Conservation (phyloP, 2,888 invertebrate genomes). For the Stenolophus ochropezus region DNA sequence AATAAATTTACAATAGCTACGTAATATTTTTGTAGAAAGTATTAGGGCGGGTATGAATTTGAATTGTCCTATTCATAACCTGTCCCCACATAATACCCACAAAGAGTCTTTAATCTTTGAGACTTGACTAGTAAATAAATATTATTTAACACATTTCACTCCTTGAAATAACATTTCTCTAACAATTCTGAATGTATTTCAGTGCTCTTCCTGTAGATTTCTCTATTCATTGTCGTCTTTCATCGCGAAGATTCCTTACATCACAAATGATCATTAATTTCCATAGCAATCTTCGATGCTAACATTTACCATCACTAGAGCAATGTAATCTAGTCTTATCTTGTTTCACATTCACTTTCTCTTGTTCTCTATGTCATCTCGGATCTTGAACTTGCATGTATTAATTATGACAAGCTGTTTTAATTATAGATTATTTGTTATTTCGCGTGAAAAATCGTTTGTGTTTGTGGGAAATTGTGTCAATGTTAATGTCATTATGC, state of each 20-base stretch:
- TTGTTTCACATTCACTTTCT: neutral
- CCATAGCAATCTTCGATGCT: neutral
- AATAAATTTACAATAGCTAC: too few relatives aligned
- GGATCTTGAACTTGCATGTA: neutral
- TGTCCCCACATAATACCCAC: too few relatives aligned
- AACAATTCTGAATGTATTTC: neutral
- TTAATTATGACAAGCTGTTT: neutral
- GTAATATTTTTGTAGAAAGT: too few relatives aligned
- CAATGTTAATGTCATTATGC: constrained; percentile 43
- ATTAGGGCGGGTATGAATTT: too few relatives aligned
- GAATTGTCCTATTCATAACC: too few relatives aligned
- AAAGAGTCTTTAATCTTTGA: too few relatives aligned
- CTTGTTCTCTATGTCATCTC: neutral
- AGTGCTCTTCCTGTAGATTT: neutral
- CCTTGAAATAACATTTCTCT: neutral
- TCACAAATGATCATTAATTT: constrained; percentile 31
- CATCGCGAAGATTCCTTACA: neutral
- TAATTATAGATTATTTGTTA: constrained; percentile 2
- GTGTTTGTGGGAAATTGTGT: neutral
- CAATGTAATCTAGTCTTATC: neutral
- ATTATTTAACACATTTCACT: too few relatives aligned
- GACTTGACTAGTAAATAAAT: neutral
- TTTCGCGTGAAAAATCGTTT: neutral
- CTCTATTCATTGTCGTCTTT: neutral
- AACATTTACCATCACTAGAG: constrained; percentile 30